Evolutionary conservation across 1,140 invertebrate genomes (phyloP).

Genomic region (Apis cerana): DNA sequence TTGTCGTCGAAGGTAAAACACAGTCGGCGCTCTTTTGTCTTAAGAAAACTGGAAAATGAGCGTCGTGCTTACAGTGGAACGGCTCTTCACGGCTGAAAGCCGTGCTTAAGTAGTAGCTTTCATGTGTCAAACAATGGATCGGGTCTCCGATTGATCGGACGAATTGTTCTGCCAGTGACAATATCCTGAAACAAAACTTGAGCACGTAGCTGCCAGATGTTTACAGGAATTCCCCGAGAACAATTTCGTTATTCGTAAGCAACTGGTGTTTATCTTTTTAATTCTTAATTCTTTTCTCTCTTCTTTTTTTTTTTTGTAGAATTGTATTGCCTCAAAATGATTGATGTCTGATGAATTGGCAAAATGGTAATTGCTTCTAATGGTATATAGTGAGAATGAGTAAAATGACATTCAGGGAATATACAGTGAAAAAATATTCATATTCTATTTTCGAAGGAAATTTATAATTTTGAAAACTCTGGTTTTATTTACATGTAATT

Average conservation of each 20-base stretch:
- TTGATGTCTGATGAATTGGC: too few species aligned
- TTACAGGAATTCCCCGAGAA: conserved; percentile 42
- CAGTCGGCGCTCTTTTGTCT: conserved; percentile 17
- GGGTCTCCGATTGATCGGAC: conserved; percentile 53
- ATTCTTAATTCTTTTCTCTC: neutral
- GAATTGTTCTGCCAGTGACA: conserved; percentile 57
- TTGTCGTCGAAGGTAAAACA: conserved; percentile 25
- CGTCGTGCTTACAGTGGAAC: conserved; percentile 37
- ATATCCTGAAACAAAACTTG: conserved; percentile 54
- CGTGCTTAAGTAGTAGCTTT: conserved; percentile 57
- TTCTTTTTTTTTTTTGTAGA: too few species aligned
- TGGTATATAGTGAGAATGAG: too few species aligned
- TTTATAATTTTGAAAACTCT: too few species aligned
- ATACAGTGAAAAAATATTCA: too few species aligned
- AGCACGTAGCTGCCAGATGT: conserved; percentile 55
- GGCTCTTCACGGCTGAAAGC: conserved; percentile 41
- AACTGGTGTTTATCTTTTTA: neutral
- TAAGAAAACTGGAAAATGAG: conserved; percentile 48
- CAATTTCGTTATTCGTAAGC: conserved; percentile 36
- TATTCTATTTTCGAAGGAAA: too few species aligned
- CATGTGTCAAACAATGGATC: conserved; percentile 57
- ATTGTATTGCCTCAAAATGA: too few species aligned
- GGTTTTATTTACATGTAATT: too few species aligned
- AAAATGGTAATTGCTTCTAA: too few species aligned
- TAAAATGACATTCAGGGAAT: too few species aligned